Evolutionary conservation across 2,888 invertebrate species (phyloP), one percentile per base, ranked within the genome.

Genomic region (Vanessa cardui): DNA sequence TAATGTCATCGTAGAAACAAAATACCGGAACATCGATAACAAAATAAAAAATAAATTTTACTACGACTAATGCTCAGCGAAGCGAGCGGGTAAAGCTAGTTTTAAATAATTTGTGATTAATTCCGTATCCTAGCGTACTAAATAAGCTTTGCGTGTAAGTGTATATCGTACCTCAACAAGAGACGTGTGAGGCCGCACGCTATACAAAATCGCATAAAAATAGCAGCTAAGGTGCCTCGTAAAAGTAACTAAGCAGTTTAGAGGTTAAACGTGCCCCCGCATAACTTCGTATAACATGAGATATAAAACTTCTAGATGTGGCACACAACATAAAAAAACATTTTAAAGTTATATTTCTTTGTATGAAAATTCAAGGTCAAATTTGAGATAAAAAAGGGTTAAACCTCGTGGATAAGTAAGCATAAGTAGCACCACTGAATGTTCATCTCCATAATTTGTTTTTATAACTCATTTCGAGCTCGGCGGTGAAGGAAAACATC

Each of bases 231-330:
- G 70, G 72, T 68, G 76, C 73, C 75, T 74, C 76, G 79, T 77
- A 77, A 82, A 72, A 80, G 84, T 84, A 83, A 81, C 85, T 81
- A 83, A 85, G 81, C 82, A 83, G 83, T 87, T 88, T 84, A 86
- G 85, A 83, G 86, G 83, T 81, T 80, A 82, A 78, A 81, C 87
- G 86, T 85, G 83, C 75, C 72, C 76, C 67, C 73, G 83, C 78
- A 80, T 81, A 80, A 81, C 80, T 45, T 67, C 70, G 58, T 68
- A 59, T 33, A 33, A 33, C 39, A 8, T 12, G 52, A 72, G 70
- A 65, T 39, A 70, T 39, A 39, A 49, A 26, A 6, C 1, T 3
- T 20, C 81, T 84, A 64, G 83, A 85, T 76, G 72, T 65, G 80
- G 0, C 73, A 15, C 4, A 5, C 2, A 26, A 26, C 5, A 26